Evolutionary conservation across 2,888 invertebrate species (phyloP).

Genomic region (Machimus atricapillus): DNA sequence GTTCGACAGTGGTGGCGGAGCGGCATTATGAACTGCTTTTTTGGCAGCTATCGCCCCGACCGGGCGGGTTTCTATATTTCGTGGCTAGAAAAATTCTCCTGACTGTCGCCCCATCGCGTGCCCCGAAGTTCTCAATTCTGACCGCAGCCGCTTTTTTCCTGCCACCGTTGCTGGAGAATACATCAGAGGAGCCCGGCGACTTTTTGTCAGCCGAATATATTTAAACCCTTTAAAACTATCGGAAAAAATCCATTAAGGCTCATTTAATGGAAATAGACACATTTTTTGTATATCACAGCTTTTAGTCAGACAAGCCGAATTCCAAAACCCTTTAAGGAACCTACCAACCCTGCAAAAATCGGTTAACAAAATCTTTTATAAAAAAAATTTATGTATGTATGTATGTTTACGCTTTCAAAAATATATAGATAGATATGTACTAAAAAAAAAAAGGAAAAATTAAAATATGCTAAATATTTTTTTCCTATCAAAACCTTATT

Average conservation of each 20-base stretch:
- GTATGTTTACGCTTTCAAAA: no score
- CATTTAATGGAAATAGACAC: neutral
- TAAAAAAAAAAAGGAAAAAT: no score
- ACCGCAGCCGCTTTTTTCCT: slow-evolving; percentile 3
- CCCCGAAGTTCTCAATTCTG: neutral
- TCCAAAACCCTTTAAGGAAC: no score
- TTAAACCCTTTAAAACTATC: neutral
- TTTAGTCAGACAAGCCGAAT: no score
- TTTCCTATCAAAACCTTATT: no score
- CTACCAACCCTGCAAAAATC: no score
- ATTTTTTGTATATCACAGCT: no score
- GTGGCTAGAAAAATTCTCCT: neutral
- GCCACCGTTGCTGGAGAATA: neutral
- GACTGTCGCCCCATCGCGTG: slow-evolving; percentile 35
- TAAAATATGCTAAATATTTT: no score
- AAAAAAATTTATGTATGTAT: no score
- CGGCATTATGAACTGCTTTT: slow-evolving; percentile 22
- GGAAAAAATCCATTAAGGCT: neutral
- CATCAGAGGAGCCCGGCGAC: neutral
- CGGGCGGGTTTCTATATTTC: slow-evolving; percentile 19
- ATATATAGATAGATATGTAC: no score
- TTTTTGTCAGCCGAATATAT: slow-evolving; percentile 7
- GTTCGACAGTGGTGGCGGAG: slow-evolving; percentile 20
- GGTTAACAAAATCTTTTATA: no score
- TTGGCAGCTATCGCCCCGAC: slow-evolving; percentile 1